A percentile compares a stretch with the other conserved stretches of the same genome.
phyloP scores from a whole-genome alignment of 2,113 vertebrate species.

The Electrona antarctica region DNA sequence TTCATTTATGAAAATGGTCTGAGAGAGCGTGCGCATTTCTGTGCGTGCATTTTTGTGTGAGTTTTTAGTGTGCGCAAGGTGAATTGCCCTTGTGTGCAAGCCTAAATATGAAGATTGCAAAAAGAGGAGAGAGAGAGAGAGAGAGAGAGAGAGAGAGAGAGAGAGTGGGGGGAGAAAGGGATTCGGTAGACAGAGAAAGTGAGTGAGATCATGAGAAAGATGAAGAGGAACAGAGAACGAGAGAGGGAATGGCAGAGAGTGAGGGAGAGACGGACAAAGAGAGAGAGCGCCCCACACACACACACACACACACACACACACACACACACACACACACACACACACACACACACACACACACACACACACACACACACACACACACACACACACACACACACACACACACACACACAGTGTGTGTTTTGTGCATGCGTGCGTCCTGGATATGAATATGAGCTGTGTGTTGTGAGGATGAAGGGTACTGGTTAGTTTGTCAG shows the following conservation, averaged over 20 bases:
- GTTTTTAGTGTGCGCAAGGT: too few species aligned
- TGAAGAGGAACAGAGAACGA: too few species aligned
- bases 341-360: neutral
- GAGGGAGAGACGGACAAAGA: neutral
- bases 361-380: conserved; percentile 12
- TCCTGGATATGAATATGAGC: too few species aligned
- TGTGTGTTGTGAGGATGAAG: too few species aligned
- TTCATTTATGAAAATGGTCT: conserved; percentile 75
- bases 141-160: neutral
- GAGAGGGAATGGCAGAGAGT: neutral
- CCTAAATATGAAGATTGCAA: conserved; percentile 34
- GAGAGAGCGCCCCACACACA: neutral
- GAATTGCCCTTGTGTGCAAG: conserved; percentile 2
- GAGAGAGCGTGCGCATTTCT: conserved; percentile 27
- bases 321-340: neutral
- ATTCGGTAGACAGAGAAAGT: too few species aligned
- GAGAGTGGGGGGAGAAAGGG: too few species aligned
- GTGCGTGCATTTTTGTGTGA: conserved; percentile 3
- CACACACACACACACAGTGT: neutral
- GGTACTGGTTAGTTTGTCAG: too few species aligned
- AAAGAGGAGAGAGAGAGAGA: conserved; percentile 1
- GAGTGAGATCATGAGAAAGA: too few species aligned
- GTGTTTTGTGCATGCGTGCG: too few species aligned
- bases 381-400: conserved; percentile 8
- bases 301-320: neutral